Evolutionary conservation across 2,113 vertebrate species (phyloP).

Genomic region (Equus przewalskii): DNA sequence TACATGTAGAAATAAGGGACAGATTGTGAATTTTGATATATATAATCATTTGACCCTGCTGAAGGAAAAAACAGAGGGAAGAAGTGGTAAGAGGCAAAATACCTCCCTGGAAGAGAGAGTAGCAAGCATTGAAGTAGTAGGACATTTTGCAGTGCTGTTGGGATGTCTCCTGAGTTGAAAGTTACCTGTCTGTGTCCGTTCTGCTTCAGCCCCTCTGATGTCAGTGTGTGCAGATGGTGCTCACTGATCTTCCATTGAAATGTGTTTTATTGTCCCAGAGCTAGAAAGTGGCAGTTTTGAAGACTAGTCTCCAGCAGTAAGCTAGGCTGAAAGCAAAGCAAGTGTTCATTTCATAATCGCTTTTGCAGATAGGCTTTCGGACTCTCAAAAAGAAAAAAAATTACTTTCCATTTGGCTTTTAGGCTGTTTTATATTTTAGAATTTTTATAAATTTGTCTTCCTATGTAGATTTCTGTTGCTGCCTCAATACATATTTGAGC

Average conservation of each 20-base stretch:
- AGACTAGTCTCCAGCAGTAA: background rate
- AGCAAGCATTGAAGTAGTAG: background rate
- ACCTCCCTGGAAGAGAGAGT: background rate
- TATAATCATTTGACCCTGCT: conserved; percentile 16
- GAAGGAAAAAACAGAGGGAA: background rate
- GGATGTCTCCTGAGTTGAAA: conserved; percentile 13
- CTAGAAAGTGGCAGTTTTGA: conserved; percentile 46
- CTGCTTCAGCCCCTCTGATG: conserved; percentile 51
- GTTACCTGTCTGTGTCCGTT: background rate
- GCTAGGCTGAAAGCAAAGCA: conserved; percentile 15
- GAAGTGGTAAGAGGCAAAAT: background rate
- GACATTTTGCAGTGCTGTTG: conserved; percentile 23
- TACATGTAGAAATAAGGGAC: background rate
- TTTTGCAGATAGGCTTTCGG: conserved; percentile 40
- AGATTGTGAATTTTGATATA: conserved; percentile 7
- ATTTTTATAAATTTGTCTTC: conserved; percentile 39
- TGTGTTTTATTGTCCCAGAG: conserved; percentile 30
- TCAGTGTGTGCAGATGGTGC: background rate
- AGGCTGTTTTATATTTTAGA: background rate
- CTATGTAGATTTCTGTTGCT: background rate
- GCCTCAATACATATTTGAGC: background rate
- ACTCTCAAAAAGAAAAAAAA: conserved; percentile 41
- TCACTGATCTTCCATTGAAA: conserved; percentile 30
- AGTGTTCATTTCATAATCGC: conserved; percentile 14
- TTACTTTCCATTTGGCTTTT: conserved; percentile 62